Evolutionary conservation across 2,113 vertebrate species (phyloP).

Genomic region (Pipa parva): DNA sequence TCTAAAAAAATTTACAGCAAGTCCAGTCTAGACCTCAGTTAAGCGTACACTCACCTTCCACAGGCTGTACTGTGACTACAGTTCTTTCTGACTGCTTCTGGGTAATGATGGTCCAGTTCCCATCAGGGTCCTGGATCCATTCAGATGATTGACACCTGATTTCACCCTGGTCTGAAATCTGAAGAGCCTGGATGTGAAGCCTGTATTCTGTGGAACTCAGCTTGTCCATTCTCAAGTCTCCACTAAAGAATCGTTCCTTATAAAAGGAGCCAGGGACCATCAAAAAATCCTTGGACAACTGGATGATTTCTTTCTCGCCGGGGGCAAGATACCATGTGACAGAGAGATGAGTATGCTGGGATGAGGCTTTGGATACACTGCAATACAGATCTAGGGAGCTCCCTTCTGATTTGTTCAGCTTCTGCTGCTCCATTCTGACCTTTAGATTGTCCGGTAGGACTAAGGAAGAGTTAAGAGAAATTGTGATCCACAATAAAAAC

Average conservation of each 20-base stretch:
- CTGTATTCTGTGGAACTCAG: slow-evolving; percentile 62
- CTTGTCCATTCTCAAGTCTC: slow-evolving; percentile 68
- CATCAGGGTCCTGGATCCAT: slow-evolving; percentile 86
- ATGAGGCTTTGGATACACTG: slow-evolving; percentile 70
- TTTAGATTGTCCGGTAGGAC: slow-evolving; percentile 80
- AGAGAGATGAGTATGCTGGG: slow-evolving; percentile 85
- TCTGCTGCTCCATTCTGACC: slow-evolving; percentile 53
- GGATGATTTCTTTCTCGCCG: slow-evolving; percentile 55
- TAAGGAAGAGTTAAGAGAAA: slow-evolving; percentile 46
- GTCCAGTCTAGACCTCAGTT: too few species aligned
- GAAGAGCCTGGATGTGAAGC: slow-evolving; percentile 57
- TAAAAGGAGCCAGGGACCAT: slow-evolving; percentile 69
- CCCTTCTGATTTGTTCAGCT: slow-evolving; percentile 57
- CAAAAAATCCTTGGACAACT: slow-evolving; percentile 73
- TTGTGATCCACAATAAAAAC: too few species aligned
- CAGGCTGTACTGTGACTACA: slow-evolving; percentile 21
- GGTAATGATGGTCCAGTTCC: slow-evolving; percentile 72
- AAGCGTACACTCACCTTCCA: slow-evolving; percentile 55
- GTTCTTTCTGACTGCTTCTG: slow-evolving; percentile 53
- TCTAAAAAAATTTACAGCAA: too few species aligned
- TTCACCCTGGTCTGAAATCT: slow-evolving; percentile 66
- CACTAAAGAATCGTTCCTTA: slow-evolving; percentile 56
- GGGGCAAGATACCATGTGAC: slow-evolving; percentile 71
- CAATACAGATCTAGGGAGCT: slow-evolving; percentile 69
- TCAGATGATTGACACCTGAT: slow-evolving; percentile 75